phyloP scores from a whole-genome alignment of 1,140 invertebrate genomes.

The Antheraea mylitta region DNA sequence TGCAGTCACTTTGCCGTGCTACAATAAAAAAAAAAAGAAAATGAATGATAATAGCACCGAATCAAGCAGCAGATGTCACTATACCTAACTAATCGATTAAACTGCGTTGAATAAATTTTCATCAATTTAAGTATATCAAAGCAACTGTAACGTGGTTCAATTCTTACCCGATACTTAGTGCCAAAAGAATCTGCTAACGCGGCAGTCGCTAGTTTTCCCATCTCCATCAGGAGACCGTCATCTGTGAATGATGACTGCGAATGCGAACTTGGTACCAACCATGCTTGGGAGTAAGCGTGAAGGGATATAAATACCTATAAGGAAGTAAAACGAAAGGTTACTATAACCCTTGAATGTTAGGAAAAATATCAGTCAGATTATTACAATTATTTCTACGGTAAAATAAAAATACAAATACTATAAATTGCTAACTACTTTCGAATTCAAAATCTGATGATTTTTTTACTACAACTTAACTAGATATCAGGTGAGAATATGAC shows the following conservation, averaged over 20 bases:
- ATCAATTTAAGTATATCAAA: background rate
- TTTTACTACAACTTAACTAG: too few relatives aligned
- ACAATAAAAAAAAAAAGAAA: too few relatives aligned
- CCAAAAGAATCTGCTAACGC: slow-evolving; percentile 81
- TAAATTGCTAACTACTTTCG: too few relatives aligned
- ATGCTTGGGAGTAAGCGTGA: slow-evolving; percentile 89
- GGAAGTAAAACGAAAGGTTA: background rate
- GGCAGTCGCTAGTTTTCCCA: slow-evolving; percentile 80
- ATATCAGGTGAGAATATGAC: too few relatives aligned
- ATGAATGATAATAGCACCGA: background rate
- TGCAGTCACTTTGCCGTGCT: too few relatives aligned
- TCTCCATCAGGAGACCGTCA: slow-evolving; percentile 79
- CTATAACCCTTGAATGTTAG: slow-evolving; percentile 32
- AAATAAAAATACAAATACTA: too few relatives aligned
- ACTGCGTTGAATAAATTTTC: background rate
- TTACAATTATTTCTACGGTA: background rate
- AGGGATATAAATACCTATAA: slow-evolving; percentile 84
- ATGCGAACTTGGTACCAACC: slow-evolving; percentile 85
- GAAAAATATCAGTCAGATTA: slow-evolving; percentile 33
- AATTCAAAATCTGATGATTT: too few relatives aligned
- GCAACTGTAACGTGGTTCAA: background rate
- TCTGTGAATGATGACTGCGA: slow-evolving; percentile 79
- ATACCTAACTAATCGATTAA: background rate
- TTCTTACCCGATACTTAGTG: slow-evolving; percentile 80
- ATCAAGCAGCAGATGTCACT: too few relatives aligned